Evolutionary conservation across 2,888 invertebrate species (phyloP).

Genomic region (Campoplex capitator): DNA sequence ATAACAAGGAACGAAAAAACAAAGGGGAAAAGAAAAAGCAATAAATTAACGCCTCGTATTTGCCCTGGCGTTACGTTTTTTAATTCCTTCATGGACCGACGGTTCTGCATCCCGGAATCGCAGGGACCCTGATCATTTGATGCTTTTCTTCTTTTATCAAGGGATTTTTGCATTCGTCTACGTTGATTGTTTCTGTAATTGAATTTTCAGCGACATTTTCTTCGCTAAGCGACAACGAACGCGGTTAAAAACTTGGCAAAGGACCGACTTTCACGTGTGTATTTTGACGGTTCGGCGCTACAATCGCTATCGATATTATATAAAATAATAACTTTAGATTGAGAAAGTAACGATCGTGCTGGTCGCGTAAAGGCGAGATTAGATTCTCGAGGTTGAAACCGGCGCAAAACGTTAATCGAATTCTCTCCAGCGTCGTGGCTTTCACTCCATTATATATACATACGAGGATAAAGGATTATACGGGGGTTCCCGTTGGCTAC

Average conservation of each 20-base stretch:
- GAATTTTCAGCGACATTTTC: background rate
- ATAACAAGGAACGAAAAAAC: background rate
- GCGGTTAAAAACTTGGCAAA: background rate
- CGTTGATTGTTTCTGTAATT: background rate
- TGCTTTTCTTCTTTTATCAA: background rate
- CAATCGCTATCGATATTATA: background rate
- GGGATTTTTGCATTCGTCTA: background rate
- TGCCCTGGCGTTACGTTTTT: background rate
- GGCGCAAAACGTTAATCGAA: slow-evolving; percentile 59
- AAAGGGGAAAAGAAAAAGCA: background rate
- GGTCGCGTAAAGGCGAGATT: slow-evolving; percentile 54
- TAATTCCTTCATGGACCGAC: too few species aligned
- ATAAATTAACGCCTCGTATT: background rate
- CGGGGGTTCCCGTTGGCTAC: slow-evolving; percentile 11
- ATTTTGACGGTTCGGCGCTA: too few species aligned
- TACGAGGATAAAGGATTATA: slow-evolving; percentile 39
- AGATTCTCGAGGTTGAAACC: slow-evolving; percentile 32
- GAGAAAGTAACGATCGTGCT: background rate
- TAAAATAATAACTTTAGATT: background rate
- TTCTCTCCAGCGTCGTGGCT: slow-evolving; percentile 49
- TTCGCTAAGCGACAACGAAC: background rate
- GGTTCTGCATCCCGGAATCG: too few species aligned
- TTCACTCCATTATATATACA: background rate
- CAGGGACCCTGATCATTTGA: background rate
- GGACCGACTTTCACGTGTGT: background rate